These are phyloP conservation scores for Sebastiscus albofasciatus DNA, from an alignment of 2,797 vertebrate species.

Conservation along the genomic window DNA sequence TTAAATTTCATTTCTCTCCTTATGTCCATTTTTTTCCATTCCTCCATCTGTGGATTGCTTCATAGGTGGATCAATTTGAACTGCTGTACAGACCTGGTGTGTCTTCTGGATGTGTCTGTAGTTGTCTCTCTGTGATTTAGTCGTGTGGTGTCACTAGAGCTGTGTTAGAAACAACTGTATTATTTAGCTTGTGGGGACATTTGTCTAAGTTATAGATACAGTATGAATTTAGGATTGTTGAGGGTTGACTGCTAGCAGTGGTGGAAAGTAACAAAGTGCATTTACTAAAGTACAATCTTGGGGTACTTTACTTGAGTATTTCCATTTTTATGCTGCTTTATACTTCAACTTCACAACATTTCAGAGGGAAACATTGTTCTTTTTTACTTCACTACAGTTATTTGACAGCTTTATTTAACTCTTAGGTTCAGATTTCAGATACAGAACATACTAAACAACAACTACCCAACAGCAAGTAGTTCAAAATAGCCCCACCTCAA, in stretches of 20 bases:
- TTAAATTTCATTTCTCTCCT: not conserved
- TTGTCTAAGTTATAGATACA: not conserved
- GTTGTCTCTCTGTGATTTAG: slow-evolving; percentile 48
- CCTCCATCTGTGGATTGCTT: slow-evolving; percentile 47
- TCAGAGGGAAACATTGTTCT: not conserved
- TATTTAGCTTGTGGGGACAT: not conserved
- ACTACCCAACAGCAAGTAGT: not conserved
- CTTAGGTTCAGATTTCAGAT: not conserved
- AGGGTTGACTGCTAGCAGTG: not conserved
- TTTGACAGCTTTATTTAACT: not conserved
- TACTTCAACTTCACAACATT: not conserved
- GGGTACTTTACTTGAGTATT: not conserved
- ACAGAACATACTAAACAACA: not conserved
- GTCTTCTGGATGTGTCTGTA: slow-evolving; percentile 63
- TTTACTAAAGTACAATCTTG: not conserved
- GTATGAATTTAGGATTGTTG: not conserved
- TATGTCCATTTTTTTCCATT: slow-evolving; percentile 17
- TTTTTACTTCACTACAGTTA: not conserved
- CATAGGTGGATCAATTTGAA: slow-evolving; percentile 80
- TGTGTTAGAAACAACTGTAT: slow-evolving; percentile 34
- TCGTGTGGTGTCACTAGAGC: slow-evolving; percentile 43
- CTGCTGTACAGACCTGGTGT: slow-evolving; percentile 86
- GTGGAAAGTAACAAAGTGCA: not conserved
- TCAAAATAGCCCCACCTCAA: not conserved
- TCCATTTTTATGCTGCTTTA: not conserved